A percentile compares a stretch with the other conserved stretches of the same genome.
phyloP scores from a whole-genome alignment of 2,888 invertebrate genomes.

The Hirtodrosophila cameraria region DNA sequence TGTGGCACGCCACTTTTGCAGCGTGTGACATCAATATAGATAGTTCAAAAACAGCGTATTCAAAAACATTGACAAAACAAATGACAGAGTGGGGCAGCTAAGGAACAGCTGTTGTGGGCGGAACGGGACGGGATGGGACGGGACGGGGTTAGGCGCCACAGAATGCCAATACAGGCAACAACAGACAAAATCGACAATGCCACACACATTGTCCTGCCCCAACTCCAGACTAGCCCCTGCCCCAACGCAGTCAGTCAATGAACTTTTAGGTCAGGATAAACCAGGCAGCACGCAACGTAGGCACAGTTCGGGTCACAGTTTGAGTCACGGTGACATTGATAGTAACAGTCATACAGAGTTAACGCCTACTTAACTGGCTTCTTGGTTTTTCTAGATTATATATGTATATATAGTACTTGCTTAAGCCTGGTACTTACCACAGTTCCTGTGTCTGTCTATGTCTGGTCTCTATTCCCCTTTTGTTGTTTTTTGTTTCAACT shows the following conservation, averaged over 20 bases:
- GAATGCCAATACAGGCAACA: slow-evolving; percentile 65
- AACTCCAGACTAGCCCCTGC: slow-evolving; percentile 8
- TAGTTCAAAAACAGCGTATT: background rate
- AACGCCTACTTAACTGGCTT: slow-evolving; percentile 26
- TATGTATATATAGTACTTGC: background rate
- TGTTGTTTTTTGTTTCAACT: slow-evolving; percentile 20
- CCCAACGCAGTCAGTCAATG: slow-evolving; percentile 56
- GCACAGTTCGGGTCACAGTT: slow-evolving; percentile 9
- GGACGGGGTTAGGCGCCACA: slow-evolving; percentile 10
- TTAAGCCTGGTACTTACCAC: slow-evolving; percentile 34
- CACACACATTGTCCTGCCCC: slow-evolving; percentile 44
- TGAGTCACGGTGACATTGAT: slow-evolving; percentile 3
- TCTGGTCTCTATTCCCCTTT: slow-evolving; percentile 6
- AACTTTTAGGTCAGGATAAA: slow-evolving; percentile 67
- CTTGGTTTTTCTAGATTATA: slow-evolving; percentile 10
- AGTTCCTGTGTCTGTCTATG: slow-evolving; percentile 10
- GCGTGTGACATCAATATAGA: slow-evolving; percentile 52
- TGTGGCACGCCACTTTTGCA: slow-evolving; percentile 38
- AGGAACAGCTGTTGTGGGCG: slow-evolving; percentile 49
- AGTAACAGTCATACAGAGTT: slow-evolving; percentile 11
- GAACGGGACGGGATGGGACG: too few species aligned
- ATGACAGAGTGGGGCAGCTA: slow-evolving; percentile 5
- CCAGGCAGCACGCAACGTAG: slow-evolving; percentile 56
- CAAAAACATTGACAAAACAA: slow-evolving; percentile 68
- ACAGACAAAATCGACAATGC: slow-evolving; percentile 26